Base-by-base conservation (phyloP, 2,888 invertebrate genomes). In the Thumatha senex region DNA sequence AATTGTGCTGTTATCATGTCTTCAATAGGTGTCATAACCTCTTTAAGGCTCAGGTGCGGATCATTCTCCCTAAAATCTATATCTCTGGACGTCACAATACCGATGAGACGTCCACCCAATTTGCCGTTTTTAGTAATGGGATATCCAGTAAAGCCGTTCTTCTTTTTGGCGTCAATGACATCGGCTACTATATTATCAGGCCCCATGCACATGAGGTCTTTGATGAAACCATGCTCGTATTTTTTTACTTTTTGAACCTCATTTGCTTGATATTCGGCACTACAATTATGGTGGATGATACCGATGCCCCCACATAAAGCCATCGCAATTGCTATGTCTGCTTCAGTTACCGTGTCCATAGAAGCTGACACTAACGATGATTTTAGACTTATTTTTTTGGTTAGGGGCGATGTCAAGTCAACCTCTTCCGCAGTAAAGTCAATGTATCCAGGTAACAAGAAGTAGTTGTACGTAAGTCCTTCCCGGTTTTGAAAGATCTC, bases 311-410 rank as follows among this genome's bases (percentile, higher is more conserved):
- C 99, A 84, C 97, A 97, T 33, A 99, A 93, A 93, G 99, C 99
- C 98, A 99, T 99, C 2, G 98, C 97, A 72, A 99, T 98, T 13
- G 99, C 99, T 99, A 99, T 99, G 80, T 98, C 98, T 1, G 98
- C 96, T 88, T 99, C 99, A 9, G 99, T 99, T 11, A 99, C 99
- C 0, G 99, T 99, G 86, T 99, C 99, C 99, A 99, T 99, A 0
- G 99, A 99, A 0, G 99, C 99, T 0, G 99, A 98, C 1, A 99
- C 97, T 10, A 99, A 89, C 0, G 99, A 99, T 1, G 98, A 96
- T 79, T 97, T 97, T 48, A 99, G 89, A 47, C 93, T 93, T 60
- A 99, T 96, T 70, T 95, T 95, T 81, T 95, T 97, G 0, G 99
- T 99, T 43, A 99, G 91, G 1, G 95, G 95, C 2, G 99, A 97